These are phyloP conservation scores for Chaetodon trifascialis DNA, from an alignment of 2,113 vertebrate species.

Conservation along the genomic window DNA sequence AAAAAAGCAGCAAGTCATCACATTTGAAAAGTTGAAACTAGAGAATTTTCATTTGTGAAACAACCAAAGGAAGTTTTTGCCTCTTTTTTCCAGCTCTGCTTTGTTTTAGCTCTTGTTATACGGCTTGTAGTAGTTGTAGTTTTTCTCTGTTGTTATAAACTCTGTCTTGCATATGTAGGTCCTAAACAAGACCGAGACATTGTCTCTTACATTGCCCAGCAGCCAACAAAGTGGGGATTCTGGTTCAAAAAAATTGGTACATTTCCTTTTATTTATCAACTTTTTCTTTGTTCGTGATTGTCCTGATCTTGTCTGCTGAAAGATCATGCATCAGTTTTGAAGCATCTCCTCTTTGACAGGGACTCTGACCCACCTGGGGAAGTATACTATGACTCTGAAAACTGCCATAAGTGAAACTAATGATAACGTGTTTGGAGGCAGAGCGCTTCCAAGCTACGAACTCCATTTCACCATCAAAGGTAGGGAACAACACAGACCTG, in stretches of 20 bases:
- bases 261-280: conserved; percentile 46
- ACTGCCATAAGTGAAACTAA: conserved; percentile 87
- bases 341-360: conserved; percentile 79
- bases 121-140: neutral
- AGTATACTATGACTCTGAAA: conserved; percentile 89
- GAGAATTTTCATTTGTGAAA: no score
- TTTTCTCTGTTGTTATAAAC: neutral
- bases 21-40: neutral
- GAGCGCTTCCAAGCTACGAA: conserved; percentile 85
- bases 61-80: no score
- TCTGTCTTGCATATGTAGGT: conserved; percentile 77
- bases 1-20: no score
- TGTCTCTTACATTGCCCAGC: conserved; percentile 84
- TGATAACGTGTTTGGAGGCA: conserved; percentile 83
- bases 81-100: neutral
- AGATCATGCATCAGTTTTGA: neutral
- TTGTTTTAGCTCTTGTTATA: neutral
- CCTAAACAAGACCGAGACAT: conserved; percentile 83
- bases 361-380: conserved; percentile 87
- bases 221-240: conserved; percentile 88
- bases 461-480: conserved; percentile 91
- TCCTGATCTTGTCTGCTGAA: neutral
- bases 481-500: conserved; percentile 53
- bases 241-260: conserved; percentile 96
- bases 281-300: neutral